Percentiles rank a stretch among this genome's conserved stretches.
Conservation (phyloP, 2,797 vertebrate species). For the Parauchenoglanis punctatus region DNA sequence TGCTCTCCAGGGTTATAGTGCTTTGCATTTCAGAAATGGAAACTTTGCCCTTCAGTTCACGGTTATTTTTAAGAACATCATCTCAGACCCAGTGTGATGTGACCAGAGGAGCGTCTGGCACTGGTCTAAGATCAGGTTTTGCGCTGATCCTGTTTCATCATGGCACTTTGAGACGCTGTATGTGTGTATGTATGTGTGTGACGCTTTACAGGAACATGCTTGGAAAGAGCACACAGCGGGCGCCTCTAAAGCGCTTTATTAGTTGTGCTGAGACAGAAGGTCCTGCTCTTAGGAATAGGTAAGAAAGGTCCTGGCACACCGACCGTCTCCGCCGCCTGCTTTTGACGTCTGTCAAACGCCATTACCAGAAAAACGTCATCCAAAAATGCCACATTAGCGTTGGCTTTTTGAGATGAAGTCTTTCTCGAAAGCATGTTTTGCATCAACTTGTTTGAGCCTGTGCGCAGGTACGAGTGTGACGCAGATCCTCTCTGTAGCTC, state of each 20-base stretch:
- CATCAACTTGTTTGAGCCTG: slow-evolving; percentile 36
- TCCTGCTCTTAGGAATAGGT: slow-evolving; percentile 80
- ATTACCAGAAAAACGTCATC: neutral
- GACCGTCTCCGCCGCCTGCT: slow-evolving; percentile 19
- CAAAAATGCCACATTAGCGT: accelerated
- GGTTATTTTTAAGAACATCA: neutral
- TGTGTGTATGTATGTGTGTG: slow-evolving; percentile 52
- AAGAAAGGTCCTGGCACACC: slow-evolving; percentile 66
- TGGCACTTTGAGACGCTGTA: slow-evolving; percentile 53
- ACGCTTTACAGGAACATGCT: slow-evolving; percentile 77
- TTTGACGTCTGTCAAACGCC: neutral
- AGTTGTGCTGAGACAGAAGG: slow-evolving; percentile 87
- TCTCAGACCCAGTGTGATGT: neutral
- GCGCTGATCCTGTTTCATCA: neutral
- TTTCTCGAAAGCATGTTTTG: neutral
- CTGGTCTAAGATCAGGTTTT: neutral
- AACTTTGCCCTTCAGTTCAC: neutral
- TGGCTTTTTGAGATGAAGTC: neutral
- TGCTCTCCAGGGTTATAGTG: neutral
- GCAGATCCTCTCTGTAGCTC: slow-evolving; percentile 58
- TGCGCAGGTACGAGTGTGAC: slow-evolving; percentile 67
- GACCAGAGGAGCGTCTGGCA: neutral
- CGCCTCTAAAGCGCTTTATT: slow-evolving; percentile 87
- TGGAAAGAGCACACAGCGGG: slow-evolving; percentile 81
- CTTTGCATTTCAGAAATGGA: neutral